Evolutionary conservation across 2,113 vertebrate species (phyloP).

Genomic region (Poeciliopsis retropinna): DNA sequence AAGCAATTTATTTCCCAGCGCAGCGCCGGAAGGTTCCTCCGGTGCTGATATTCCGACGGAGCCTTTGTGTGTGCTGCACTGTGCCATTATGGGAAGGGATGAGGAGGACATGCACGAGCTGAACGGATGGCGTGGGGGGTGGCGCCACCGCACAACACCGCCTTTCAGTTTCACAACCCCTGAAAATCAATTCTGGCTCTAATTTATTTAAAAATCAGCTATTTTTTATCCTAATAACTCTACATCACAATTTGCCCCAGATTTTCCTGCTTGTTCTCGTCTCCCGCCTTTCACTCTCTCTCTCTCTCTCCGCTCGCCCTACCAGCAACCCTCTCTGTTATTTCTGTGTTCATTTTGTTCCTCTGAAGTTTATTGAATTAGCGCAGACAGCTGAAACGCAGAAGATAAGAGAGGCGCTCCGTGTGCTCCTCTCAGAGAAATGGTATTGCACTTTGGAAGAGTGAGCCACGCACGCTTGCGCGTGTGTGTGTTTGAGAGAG

Average conservation of each 20-base stretch:
- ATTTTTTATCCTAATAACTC: constrained; percentile 3
- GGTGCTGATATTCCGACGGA: constrained; percentile 57
- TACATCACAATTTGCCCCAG: background rate
- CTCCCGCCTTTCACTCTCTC: constrained; percentile 48
- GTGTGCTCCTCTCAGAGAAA: constrained; percentile 64
- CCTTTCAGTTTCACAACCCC: constrained; percentile 32
- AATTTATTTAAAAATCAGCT: background rate
- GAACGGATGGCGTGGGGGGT: constrained; percentile 40
- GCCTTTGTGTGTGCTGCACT: constrained; percentile 68
- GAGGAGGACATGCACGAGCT: constrained; percentile 42
- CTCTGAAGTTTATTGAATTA: constrained; percentile 84
- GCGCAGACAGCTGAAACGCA: constrained; percentile 79
- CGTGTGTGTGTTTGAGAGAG: background rate
- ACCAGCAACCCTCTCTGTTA: constrained; percentile 29
- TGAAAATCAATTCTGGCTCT: constrained; percentile 32
- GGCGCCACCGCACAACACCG: constrained; percentile 9
- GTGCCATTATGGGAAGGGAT: constrained; percentile 49
- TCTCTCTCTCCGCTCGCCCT: constrained; percentile 14
- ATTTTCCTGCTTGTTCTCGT: constrained; percentile 34
- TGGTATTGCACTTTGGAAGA: constrained; percentile 65
- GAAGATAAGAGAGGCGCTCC: constrained; percentile 75
- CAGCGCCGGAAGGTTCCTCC: constrained; percentile 66
- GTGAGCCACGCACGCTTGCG: constrained; percentile 22
- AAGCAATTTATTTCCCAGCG: constrained; percentile 77
- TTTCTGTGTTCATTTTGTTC: constrained; percentile 76